Evolutionary conservation across 2,797 vertebrate genomes (phyloP), one percentile per base, ranked within the genome.

Genomic region (Synanceia verrucosa): DNA sequence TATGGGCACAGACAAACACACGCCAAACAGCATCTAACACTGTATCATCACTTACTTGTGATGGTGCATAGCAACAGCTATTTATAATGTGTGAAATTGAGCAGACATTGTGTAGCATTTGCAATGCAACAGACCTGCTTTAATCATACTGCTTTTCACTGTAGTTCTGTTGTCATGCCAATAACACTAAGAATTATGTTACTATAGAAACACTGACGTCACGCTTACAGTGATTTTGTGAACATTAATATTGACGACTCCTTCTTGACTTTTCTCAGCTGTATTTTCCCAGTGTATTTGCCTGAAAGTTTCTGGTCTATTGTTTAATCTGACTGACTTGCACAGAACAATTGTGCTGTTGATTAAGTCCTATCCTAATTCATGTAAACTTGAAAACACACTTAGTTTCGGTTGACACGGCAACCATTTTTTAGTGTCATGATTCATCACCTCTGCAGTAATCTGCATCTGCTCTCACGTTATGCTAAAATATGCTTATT

Each of bases 191-290:
- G 26, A 65, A 21, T 46, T 61, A 11, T 36, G 26, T 74, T 71
- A 62, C 69, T 26, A 28, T 73, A 50, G 65, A 64, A 72, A 84
- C 58, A 33, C 36, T 12, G 63, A 77, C 36, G 34, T 77, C 51
- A 57, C 4, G 24, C 19, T 29, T 34, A 63, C 37, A 3, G 18
- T 8, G 46, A 67, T 74, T 68, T 65, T 63, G 16, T 57, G n/a
- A n/a, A 16, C 31, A 75, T 34, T 61, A 14, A 78, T 60, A 74
- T 62, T 69, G 63, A 60, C 29, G 55, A 44, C 24, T 12, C 0
- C 13, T 23, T 63, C 10, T 58, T 44, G 39, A 11, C 24, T 63
- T 39, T 46, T 56, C 18, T 61, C 34, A 37, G 56, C 33, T 21
- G 37, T 53, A 51, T 65, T 70, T 41, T n/a, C n/a, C 21, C 21